These are phyloP conservation scores for Phataginus tetradactyla DNA, from an alignment of 2,797 vertebrate genomes.

Conservation along the genomic window DNA sequence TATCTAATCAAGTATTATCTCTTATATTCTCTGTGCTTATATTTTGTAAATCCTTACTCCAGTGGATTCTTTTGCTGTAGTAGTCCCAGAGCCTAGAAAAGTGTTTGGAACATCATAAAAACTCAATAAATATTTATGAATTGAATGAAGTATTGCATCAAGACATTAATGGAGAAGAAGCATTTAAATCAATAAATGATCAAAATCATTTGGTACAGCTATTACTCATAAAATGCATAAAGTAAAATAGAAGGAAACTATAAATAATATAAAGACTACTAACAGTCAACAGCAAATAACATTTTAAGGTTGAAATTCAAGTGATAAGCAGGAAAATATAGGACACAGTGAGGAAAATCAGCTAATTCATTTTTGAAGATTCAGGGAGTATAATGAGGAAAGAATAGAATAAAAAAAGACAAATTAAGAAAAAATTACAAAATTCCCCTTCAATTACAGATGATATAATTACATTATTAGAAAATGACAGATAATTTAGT, in stretches of 20 bases:
- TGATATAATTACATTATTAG: neutral
- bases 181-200: neutral
- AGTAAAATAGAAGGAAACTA: neutral
- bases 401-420: neutral
- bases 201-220: neutral
- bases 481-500: neutral
- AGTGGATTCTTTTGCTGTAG: neutral
- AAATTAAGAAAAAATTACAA: neutral
- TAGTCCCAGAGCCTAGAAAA: neutral
- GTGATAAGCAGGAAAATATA: neutral
- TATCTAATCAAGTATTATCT: neutral
- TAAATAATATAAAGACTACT: neutral
- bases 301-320: neutral
- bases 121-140: neutral
- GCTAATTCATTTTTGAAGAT: neutral
- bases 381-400: neutral
- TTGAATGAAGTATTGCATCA: neutral
- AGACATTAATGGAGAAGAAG: neutral
- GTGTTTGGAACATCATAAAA: neutral
- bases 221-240: neutral
- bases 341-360: neutral
- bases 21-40: neutral
- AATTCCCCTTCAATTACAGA: neutral
- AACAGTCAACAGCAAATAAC: neutral
- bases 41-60: neutral